Base-by-base conservation (phyloP, 1,140 invertebrate genomes). In the Pinna nobilis region DNA sequence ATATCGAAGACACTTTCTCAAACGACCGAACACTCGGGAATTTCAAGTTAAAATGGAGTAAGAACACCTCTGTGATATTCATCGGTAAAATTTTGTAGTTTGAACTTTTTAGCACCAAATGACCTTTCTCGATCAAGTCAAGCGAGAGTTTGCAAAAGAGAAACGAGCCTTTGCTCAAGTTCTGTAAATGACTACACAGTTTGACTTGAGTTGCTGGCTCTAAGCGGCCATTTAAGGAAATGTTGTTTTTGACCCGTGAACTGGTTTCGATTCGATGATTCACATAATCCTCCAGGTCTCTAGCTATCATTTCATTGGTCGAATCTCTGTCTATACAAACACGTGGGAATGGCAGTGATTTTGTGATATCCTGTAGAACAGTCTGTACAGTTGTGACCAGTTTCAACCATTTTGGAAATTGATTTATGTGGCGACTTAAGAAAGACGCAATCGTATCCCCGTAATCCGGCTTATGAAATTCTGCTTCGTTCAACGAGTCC, bases 401-500 rank as follows among this genome's bases (percentile, higher is more conserved):
- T 90, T 97, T 98, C 32, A 99, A 89, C 96, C 96, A 98, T 23
- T 91, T 88, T 0, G 97, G 97, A 86, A 97, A 95, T 84, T 94
- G 93, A 3, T 94, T 91, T 11, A 94, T 92, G 81, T 98, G 95
- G 76, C 93, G 92, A 0, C 92, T 92, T 18, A 99, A 87, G 86
- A 99, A 98, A 1, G 95, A 94, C 1, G 95, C 94, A 53, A 99
- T 94, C 0, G 96, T 97, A 82, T 97, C 94, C 0, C 96, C 96
- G 83, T 96, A 93, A 87, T 98, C 96, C 0, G 96, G 95, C 80
- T 95, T 86, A 88, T 98, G 96, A 85, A 97, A 98, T 84, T 98
- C 97, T 0, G 97, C 96, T 87, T 98, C 96, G 86, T 97, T 97
- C n/a, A 98, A 89, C 0, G 95, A 96, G 89, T 99, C 97, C 35